phyloP scores from a whole-genome alignment of 2,888 invertebrate genomes.

The Mimas tiliae region DNA sequence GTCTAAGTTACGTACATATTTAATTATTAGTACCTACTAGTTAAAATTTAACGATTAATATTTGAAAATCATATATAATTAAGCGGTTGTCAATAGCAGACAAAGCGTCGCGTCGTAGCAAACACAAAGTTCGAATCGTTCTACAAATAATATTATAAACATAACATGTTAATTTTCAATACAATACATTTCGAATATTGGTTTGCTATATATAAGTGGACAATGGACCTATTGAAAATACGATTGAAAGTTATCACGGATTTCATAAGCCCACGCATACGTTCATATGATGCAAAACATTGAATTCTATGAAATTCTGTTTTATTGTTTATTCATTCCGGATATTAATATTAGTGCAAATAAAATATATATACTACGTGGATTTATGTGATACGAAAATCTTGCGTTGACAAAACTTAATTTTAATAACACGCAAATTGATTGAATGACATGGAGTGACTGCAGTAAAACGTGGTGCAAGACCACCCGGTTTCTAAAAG shows the following conservation, averaged over 20 bases:
- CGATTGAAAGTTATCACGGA: not conserved
- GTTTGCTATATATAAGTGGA: constrained; percentile 1
- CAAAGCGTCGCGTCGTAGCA: too few relatives aligned
- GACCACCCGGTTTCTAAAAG: too few relatives aligned
- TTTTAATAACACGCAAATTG: not conserved
- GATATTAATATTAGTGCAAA: constrained; percentile 4
- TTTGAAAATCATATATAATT: too few relatives aligned
- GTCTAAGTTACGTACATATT: too few relatives aligned
- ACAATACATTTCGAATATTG: not conserved
- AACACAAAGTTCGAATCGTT: not conserved
- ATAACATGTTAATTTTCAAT: not conserved
- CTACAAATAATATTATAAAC: not conserved
- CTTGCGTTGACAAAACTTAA: not conserved
- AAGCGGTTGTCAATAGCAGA: too few relatives aligned
- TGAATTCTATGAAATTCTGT: not conserved
- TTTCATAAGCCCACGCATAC: not conserved
- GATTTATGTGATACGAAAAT: not conserved
- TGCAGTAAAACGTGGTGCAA: too few relatives aligned
- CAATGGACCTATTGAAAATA: not conserved
- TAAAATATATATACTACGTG: not conserved
- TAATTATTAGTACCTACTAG: too few relatives aligned
- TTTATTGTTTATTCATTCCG: constrained; percentile 19
- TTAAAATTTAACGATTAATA: too few relatives aligned
- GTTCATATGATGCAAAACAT: not conserved
- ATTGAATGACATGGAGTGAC: not conserved